Conservation (phyloP, 2,888 invertebrate species). For the Pegoplata infirma region DNA sequence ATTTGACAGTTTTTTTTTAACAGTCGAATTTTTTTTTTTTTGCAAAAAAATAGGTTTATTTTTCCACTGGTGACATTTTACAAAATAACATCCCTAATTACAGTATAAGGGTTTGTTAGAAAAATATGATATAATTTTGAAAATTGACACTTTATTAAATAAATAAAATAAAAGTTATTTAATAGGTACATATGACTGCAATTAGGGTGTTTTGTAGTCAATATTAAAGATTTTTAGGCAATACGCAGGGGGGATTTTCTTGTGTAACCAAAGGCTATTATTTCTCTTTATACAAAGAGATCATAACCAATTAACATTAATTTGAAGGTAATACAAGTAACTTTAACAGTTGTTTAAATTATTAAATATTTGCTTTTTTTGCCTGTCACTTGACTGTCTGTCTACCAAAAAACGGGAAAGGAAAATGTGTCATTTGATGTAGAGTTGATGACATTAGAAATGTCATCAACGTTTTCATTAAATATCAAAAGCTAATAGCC, state of each 20-base stretch:
- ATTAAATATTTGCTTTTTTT: constrained; percentile 54
- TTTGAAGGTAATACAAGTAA: constrained; percentile 57
- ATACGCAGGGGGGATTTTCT: neutral
- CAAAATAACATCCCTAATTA: constrained; percentile 55
- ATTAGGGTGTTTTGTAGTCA: constrained; percentile 29
- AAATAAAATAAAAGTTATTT: constrained; percentile 23
- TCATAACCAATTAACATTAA: constrained; percentile 58
- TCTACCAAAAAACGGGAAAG: neutral
- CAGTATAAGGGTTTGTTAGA: constrained; percentile 27
- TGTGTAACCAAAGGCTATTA: neutral
- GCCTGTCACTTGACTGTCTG: neutral
- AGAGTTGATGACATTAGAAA: constrained; percentile 15
- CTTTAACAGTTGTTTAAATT: constrained; percentile 54
- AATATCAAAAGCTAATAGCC: constrained; percentile 44
- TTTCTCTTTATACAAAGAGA: constrained; percentile 8
- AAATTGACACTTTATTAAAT: constrained; percentile 57
- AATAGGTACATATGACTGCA: constrained; percentile 36
- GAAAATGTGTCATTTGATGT: constrained; percentile 6
- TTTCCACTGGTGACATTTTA: constrained; percentile 12
- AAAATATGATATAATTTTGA: constrained; percentile 10
- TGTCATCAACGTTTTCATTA: constrained; percentile 36
- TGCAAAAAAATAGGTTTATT: constrained; percentile 33
- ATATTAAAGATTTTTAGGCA: neutral
- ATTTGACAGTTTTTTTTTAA: constrained; percentile 53
- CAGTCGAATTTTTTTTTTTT: constrained; percentile 45